Base-by-base conservation (phyloP, 1,140 invertebrate species). In the Aphelinus certus region DNA sequence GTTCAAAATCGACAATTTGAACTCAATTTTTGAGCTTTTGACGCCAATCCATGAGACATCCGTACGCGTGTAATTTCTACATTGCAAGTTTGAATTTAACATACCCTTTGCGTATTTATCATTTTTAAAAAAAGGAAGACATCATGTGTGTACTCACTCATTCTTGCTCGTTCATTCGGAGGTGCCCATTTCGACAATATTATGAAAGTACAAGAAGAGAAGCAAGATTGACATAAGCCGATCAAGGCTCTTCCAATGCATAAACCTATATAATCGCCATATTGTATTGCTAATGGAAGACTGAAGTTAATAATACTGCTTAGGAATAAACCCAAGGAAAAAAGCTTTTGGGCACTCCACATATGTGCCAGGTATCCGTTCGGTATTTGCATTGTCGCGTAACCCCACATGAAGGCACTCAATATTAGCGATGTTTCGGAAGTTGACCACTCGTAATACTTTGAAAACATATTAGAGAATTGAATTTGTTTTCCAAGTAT, bases 391-490 rank as follows among this genome's bases (percentile, higher is more conserved):
- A 88, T 92, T 10, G 87, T 60, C 5, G 91, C 88, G 80, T 93
- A 94, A 0, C 93, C 93, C 89, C 92, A 93, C 79, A 93, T 93
- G 80, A 94, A 93, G 0, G 92, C 89, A 56, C 91, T 91, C 10
- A 93, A 84, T 5, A 94, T 87, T 42, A 89, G 80, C 6, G 91
- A 90, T 76, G 90, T 89, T 2, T 89, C 87, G 6, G 83, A 70
- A 7, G 88, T 84, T 75, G 86, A 84, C 92, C 92, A 93, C 7
- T 85, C 77, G 79, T 91, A 93, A 0, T 65, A 75, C 84, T 86
- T 42, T 1, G 76, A 76, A 26, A 71, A 53, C 45, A 53, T 73
- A 26, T 26, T 26, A 26, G 26, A 26, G 26, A 26, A 26, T 26
- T 26, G 26, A 26, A 26, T 26, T 26, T 26, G 26, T 26, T 26